Conservation (phyloP, 2,797 vertebrate species). For the Triplophysa yarkandensis region DNA sequence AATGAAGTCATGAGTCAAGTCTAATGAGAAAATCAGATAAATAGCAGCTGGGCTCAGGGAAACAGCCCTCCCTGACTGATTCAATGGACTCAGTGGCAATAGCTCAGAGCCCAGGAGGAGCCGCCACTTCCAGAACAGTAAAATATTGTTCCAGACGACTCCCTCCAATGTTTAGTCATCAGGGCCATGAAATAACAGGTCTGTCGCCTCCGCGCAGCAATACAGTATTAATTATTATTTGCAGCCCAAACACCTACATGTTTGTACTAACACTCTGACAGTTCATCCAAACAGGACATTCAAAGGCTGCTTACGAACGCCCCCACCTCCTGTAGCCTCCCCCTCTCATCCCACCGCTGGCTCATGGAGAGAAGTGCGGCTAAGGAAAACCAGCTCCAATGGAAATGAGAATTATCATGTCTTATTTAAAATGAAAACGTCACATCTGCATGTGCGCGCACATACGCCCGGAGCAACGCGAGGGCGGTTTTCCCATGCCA, state of each 20-base stretch:
- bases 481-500: constrained; percentile 75
- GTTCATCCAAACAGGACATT: constrained; percentile 92
- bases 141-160: constrained; percentile 86
- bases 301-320: constrained; percentile 80
- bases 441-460: constrained; percentile 52
- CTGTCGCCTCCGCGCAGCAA: constrained; percentile 80
- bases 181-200: constrained; percentile 83
- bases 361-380: constrained; percentile 69
- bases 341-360: constrained; percentile 67
- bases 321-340: constrained; percentile 59
- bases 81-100: constrained; percentile 79
- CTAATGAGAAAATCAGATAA: constrained; percentile 85
- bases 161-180: constrained; percentile 85
- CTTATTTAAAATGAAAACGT: constrained; percentile 67
- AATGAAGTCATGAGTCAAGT: constrained; percentile 81
- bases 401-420: constrained; percentile 74
- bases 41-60: constrained; percentile 76
- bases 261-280: constrained; percentile 92
- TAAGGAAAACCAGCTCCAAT: constrained; percentile 63
- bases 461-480: constrained; percentile 42
- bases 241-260: constrained; percentile 89
- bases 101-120: constrained; percentile 75
- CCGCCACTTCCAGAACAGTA: constrained; percentile 79
- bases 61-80: constrained; percentile 76
- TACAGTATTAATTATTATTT: constrained; percentile 91